Conservation (phyloP, 2,797 vertebrate species). For the Trachurus trachurus region DNA sequence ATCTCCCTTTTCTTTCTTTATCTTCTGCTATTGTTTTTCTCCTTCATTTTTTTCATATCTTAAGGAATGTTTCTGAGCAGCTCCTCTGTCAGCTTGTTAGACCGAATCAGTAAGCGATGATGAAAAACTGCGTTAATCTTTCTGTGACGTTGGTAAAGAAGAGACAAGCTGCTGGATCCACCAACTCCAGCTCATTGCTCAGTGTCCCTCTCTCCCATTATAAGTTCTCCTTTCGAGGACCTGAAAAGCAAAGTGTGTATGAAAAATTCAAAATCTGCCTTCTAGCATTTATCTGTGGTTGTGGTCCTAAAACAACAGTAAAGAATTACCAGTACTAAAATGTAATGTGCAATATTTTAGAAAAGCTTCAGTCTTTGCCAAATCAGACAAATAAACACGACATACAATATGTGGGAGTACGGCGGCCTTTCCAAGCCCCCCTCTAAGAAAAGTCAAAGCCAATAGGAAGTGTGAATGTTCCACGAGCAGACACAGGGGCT, state of each 20-base stretch:
- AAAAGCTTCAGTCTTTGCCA: conserved; percentile 44
- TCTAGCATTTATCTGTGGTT: conserved; percentile 35
- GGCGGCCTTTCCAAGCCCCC: conserved; percentile 43
- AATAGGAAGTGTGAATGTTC: conserved; percentile 76
- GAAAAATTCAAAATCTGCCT: conserved; percentile 13
- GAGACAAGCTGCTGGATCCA: conserved; percentile 29
- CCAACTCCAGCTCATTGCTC: conserved; percentile 23
- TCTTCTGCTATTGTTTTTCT: background rate
- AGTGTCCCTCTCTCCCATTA: conserved; percentile 9
- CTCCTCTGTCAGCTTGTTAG: conserved; percentile 30
- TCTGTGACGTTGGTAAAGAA: conserved; percentile 20
- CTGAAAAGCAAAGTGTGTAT: conserved; percentile 13
- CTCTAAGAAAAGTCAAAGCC: conserved; percentile 51
- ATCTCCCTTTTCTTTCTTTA: conserved; percentile 31
- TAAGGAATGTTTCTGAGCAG: conserved; percentile 29
- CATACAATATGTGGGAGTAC: conserved; percentile 61
- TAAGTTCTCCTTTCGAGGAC: conserved; percentile 20
- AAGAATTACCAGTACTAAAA: conserved; percentile 24
- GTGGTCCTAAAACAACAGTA: conserved; percentile 47
- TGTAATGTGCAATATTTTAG: conserved; percentile 34
- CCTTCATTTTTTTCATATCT: conserved; percentile 12
- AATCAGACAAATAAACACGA: conserved; percentile 67
- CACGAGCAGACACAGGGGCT: conserved; percentile 54
- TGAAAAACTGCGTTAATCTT: conserved; percentile 32
- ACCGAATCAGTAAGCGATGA: conserved; percentile 36